Evolutionary conservation across 2,113 vertebrate species (phyloP).

Genomic region (Vulpes lagopus): DNA sequence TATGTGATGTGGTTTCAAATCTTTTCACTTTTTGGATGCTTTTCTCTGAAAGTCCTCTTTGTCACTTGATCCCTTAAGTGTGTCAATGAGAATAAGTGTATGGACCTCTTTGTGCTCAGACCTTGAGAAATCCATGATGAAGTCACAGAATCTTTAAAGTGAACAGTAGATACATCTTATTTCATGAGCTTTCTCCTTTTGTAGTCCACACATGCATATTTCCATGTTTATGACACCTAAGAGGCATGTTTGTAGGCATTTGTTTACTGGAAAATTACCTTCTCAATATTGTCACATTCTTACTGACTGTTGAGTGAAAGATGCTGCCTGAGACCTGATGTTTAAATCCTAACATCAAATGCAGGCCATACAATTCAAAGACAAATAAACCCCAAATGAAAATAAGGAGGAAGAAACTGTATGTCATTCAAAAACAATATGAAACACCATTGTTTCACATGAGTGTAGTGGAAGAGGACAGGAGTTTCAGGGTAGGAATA

Average conservation of each 20-base stretch:
- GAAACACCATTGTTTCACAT: constrained; percentile 39
- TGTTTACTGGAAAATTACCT: constrained; percentile 53
- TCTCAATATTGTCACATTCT: constrained; percentile 47
- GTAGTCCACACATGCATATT: not conserved
- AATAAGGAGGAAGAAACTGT: not conserved
- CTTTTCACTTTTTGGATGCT: not conserved
- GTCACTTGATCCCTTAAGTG: not conserved
- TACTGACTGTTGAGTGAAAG: constrained; percentile 21
- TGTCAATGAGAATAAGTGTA: not conserved
- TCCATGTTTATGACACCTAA: not conserved
- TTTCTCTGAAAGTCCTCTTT: not conserved
- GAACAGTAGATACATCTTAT: not conserved
- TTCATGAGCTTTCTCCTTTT: not conserved
- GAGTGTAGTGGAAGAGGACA: not conserved
- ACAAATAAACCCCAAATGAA: constrained; percentile 33
- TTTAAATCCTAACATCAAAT: constrained; percentile 57
- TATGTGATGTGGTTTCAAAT: not conserved
- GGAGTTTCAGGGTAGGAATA: constrained; percentile 48
- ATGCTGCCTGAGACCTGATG: not conserved
- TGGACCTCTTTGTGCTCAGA: not conserved
- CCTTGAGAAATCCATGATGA: not conserved
- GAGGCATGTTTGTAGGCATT: constrained; percentile 8
- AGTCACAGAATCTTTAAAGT: not conserved
- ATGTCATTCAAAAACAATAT: constrained; percentile 46
- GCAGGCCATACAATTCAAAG: not conserved